These are phyloP conservation scores for Plagiodera versicolora DNA, from an alignment of 2,888 invertebrate species.

Conservation along the genomic window DNA sequence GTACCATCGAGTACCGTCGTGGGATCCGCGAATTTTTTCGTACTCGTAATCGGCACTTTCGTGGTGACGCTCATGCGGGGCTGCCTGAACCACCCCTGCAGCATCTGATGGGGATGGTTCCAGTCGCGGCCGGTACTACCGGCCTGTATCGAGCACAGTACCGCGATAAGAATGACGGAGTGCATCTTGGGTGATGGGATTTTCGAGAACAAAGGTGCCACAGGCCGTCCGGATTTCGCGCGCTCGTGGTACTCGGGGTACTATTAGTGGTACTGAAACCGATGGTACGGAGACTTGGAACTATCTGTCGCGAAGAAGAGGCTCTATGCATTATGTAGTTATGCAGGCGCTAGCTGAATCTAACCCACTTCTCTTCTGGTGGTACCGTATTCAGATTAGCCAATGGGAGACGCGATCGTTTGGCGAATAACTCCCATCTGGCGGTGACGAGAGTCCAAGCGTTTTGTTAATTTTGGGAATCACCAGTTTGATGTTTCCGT, in stretches of 20 bases:
- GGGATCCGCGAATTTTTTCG: constrained; percentile 20
- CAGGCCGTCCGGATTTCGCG: constrained; percentile 28
- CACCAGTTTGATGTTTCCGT: not conserved
- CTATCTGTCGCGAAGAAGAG: constrained; percentile 50
- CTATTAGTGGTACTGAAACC: constrained; percentile 28
- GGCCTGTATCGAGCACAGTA: constrained; percentile 44
- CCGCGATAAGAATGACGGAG: constrained; percentile 37
- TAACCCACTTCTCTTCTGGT: constrained; percentile 55
- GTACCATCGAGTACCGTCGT: constrained; percentile 15
- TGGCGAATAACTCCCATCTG: constrained; percentile 18
- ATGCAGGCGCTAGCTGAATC: constrained; percentile 46
- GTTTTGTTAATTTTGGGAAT: not conserved
- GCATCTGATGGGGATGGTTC: constrained; percentile 48
- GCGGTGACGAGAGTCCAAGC: not conserved
- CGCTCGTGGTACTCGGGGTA: constrained; percentile 18
- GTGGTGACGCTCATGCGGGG: constrained; percentile 42
- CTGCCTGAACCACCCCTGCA: constrained; percentile 46
- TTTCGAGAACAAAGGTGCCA: constrained; percentile 29
- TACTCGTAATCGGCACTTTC: constrained; percentile 20
- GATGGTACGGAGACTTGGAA: constrained; percentile 48
- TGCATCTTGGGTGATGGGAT: constrained; percentile 37
- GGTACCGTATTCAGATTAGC: constrained; percentile 47
- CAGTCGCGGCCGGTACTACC: constrained; percentile 46
- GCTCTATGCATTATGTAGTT: constrained; percentile 50
- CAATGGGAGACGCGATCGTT: constrained; percentile 26